Base-by-base conservation (phyloP, 2,113 vertebrate genomes). In the Sylvilagus bachmani region DNA sequence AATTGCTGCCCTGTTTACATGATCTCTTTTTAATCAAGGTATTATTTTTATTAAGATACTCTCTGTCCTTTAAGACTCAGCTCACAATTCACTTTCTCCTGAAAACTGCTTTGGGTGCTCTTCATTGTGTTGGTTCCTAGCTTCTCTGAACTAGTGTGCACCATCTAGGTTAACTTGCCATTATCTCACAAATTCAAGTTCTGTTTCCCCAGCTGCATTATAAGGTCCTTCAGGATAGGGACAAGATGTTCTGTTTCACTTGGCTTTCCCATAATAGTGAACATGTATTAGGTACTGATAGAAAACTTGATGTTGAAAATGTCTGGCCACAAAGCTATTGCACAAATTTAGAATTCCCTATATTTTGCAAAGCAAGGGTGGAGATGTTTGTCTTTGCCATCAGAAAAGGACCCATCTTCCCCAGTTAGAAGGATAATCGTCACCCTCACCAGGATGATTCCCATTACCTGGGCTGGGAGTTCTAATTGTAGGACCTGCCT, bases 221-320 rank as follows among this genome's bases (percentile, higher is more conserved):
- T 88, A 62, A 79, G 74, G 44, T 89, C 33, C 36, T 85, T 86
- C 49, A 77, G 74, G 21, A 19, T 22, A 88, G 53, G 31, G 36
- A 82, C 5, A n/a, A 79, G n/a, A 44, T 90, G 6, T 31, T 77
- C 19, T 87, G 33, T 64, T 88, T 91, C 75, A 70, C 7, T 96
- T 90, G 19, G 27, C 11, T 74, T 75, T n/a, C 24, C 21, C 61
- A 85, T 89, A 62, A 66, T 80, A 38, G 27, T 69, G 29, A 95
- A 75, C 71, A 77, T 14, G 77, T 74, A 77, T 74, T 70, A 87
- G 36, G 17, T 84, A 12, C 31, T 91, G 49, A 86, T 81, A n/a
- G 49, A 92, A 90, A 87, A 85, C 33, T 55, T 31, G 71, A 95
- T 67, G 58, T 64, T 81, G 74, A 87, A 95, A 91, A 44, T 96